Base-by-base conservation (phyloP, 2,888 invertebrate genomes). In the Drosophila pseudotakahashii region DNA sequence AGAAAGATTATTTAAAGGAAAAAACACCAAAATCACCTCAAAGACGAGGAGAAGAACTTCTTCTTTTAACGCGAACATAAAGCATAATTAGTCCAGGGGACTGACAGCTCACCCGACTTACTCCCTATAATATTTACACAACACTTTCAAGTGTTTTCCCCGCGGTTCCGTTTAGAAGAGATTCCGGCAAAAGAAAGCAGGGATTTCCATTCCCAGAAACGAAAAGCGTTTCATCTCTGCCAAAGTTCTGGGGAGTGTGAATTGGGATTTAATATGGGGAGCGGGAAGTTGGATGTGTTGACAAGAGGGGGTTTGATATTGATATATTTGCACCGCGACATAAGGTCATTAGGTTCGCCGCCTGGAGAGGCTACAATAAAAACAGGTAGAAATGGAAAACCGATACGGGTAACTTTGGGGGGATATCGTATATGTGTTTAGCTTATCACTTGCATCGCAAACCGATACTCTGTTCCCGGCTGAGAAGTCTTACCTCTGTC, bases 361-460 rank as follows among this genome's bases (percentile, higher is more conserved):
- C 37, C 53, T 37, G 58, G 26, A 13, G 55, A 14, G 30, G 34
- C 3, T 23, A 19, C 6, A 10, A 2, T 23, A 51, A 51, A 61
- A 75, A 75, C 73, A 82, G 81, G 88, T 82, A 84, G 47, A 72
- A 69, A 47, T 39, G 73, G 68, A 81, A 77, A 82, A 60, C 62
- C 63, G 79, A 84, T 77, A 72, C 68, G 50, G 52, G 32, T 39
- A 34, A 41, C 30, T 63, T 34, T 64, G 42, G 68, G 70, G 45
- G 32, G 47, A 23, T 57, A 62, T 70, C 59, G 30, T 51, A 41
- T 75, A 61, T 84, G 61, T 72, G 62, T 59, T 82, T 76, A 77
- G 88, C 79, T 87, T 82, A 88, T 82, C 82, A 75, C 32, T 64
- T 44, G 52, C 61, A 82, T 87, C 79, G 60, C 60, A 57, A 75